Evolutionary conservation across 2,113 vertebrate genomes (phyloP).

Genomic region (Corythaixoides concolor): DNA sequence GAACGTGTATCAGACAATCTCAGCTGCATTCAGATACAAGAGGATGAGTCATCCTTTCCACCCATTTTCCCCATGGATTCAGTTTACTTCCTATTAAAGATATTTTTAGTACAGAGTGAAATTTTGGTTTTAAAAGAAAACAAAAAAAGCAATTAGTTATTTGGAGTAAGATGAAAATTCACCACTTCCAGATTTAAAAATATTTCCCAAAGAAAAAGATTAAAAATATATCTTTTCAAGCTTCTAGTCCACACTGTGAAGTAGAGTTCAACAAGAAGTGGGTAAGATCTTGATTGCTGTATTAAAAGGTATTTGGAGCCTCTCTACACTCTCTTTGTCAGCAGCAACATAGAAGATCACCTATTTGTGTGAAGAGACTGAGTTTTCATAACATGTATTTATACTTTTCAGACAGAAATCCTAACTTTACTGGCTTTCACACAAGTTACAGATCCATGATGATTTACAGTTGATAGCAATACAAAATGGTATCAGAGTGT

Average conservation of each 20-base stretch:
- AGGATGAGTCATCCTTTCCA: constrained; percentile 20
- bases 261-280: background rate
- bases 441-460: background rate
- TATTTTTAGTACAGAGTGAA: background rate
- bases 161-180: background rate
- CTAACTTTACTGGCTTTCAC: background rate
- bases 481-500: background rate
- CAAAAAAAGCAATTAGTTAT: background rate
- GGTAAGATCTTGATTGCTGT: background rate
- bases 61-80: background rate
- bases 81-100: background rate
- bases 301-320: background rate
- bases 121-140: background rate
- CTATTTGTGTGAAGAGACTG: background rate
- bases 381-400: background rate
- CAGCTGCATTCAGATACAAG: background rate
- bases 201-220: background rate
- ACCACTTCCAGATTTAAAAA: background rate
- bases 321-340: background rate
- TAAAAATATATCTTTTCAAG: background rate
- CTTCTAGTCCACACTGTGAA: background rate
- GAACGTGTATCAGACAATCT: background rate
- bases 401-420: background rate
- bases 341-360: background rate
- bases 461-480: background rate